Conservation (phyloP, 2,797 vertebrate genomes). For the Sebastes cheni region DNA sequence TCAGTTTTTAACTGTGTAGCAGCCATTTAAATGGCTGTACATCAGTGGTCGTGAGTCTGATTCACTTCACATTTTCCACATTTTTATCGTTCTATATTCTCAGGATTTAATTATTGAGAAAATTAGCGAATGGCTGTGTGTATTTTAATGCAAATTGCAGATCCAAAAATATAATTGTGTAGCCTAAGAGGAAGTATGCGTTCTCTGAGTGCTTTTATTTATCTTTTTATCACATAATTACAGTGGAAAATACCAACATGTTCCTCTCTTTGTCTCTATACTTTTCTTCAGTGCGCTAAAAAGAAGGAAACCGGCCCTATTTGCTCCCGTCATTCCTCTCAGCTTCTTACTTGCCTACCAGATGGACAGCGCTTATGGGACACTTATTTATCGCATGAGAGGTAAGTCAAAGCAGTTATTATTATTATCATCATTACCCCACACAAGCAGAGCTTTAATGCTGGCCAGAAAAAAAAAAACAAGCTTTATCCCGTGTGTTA, state of each 20-base stretch:
- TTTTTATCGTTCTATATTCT: neutral
- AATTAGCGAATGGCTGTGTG: neutral
- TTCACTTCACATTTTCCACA: neutral
- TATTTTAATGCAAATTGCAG: neutral
- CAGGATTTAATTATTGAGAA: neutral
- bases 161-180: neutral
- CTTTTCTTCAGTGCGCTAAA: conserved; percentile 82
- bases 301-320: conserved; percentile 80
- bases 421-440: neutral
- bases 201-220: neutral
- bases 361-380: conserved; percentile 89
- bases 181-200: neutral
- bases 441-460: neutral
- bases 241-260: neutral
- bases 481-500: too few species aligned
- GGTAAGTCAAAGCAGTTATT: conserved; percentile 65
- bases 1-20: neutral
- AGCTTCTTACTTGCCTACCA: conserved; percentile 88
- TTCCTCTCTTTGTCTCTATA: neutral
- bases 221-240: neutral
- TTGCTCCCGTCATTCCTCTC: conserved; percentile 86
- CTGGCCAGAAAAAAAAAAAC: neutral
- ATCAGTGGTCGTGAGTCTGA: neutral
- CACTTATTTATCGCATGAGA: conserved; percentile 87
- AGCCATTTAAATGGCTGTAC: neutral